These are phyloP conservation scores for Himalopsyche tibetana DNA, from an alignment of 2,888 invertebrate genomes.

Conservation along the genomic window DNA sequence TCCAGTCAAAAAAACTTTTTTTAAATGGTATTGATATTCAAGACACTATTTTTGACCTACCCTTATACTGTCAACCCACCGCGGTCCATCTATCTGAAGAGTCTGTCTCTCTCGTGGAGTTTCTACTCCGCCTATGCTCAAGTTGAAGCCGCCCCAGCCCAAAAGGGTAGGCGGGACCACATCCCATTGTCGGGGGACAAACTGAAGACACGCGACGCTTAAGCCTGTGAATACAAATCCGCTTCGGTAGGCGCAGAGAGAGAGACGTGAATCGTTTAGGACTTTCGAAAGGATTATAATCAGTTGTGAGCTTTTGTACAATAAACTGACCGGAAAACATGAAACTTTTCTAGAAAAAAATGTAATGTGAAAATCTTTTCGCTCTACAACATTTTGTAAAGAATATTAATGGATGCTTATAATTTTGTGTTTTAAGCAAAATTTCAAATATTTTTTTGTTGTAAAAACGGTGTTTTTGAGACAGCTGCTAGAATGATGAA, in stretches of 20 bases:
- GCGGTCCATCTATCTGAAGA: not conserved
- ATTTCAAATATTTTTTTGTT: too few species aligned
- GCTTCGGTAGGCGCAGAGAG: slow-evolving; percentile 28
- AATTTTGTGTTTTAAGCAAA: too few species aligned
- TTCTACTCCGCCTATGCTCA: not conserved
- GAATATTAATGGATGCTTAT: too few species aligned
- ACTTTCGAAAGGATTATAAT: slow-evolving; percentile 34
- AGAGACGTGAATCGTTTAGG: slow-evolving; percentile 21
- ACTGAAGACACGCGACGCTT: slow-evolving; percentile 41
- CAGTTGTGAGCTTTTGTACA: slow-evolving; percentile 26
- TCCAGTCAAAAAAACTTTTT: too few species aligned
- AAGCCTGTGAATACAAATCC: slow-evolving; percentile 46
- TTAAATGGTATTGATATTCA: too few species aligned
- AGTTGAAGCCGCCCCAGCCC: slow-evolving; percentile 19
- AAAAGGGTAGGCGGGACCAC: slow-evolving; percentile 21
- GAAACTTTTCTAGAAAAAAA: not conserved
- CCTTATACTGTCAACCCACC: not conserved
- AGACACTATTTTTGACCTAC: not conserved
- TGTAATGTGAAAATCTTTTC: not conserved
- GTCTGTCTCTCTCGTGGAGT: slow-evolving; percentile 7
- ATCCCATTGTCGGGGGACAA: slow-evolving; percentile 26
- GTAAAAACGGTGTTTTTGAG: too few species aligned
- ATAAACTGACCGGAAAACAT: slow-evolving; percentile 30
- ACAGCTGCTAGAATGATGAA: too few species aligned
- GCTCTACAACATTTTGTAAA: not conserved